A percentile compares a stretch with the other conserved stretches of the same genome.
phyloP scores from a whole-genome alignment of 2,113 vertebrate species.

The Ageneiosus marmoratus region DNA sequence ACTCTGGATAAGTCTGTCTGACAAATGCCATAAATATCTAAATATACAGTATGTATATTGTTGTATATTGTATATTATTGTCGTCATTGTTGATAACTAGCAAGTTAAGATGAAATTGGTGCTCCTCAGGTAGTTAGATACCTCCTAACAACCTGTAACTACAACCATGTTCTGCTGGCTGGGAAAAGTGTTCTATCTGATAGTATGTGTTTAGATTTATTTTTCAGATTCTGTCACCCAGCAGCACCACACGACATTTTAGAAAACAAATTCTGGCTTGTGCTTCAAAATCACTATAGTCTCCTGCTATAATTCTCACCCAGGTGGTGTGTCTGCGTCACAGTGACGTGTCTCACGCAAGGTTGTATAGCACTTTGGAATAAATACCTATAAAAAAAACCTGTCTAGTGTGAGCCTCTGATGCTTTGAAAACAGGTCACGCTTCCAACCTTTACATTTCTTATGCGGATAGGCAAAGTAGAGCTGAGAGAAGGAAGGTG shows the following conservation, averaged over 20 bases:
- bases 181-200: not conserved
- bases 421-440: conserved; percentile 20
- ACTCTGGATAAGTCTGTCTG: too few species aligned
- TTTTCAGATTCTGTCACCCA: not conserved
- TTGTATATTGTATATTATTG: too few species aligned
- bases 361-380: not conserved
- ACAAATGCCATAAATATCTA: too few species aligned
- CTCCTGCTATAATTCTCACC: not conserved
- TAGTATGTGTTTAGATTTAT: not conserved
- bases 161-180: not conserved
- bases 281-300: not conserved
- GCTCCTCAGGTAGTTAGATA: not conserved
- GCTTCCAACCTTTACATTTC: not conserved
- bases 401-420: not conserved
- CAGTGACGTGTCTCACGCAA: not conserved
- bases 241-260: not conserved
- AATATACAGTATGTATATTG: too few species aligned
- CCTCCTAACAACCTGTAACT: not conserved
- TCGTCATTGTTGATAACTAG: too few species aligned
- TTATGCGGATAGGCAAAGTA: not conserved
- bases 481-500: not conserved
- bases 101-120: not conserved
- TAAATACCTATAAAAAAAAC: not conserved
- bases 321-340: not conserved
- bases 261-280: not conserved